Evolutionary conservation across 2,113 vertebrate species (phyloP), one percentile per base, ranked within the genome.

Genomic region (Centropus unirufus): DNA sequence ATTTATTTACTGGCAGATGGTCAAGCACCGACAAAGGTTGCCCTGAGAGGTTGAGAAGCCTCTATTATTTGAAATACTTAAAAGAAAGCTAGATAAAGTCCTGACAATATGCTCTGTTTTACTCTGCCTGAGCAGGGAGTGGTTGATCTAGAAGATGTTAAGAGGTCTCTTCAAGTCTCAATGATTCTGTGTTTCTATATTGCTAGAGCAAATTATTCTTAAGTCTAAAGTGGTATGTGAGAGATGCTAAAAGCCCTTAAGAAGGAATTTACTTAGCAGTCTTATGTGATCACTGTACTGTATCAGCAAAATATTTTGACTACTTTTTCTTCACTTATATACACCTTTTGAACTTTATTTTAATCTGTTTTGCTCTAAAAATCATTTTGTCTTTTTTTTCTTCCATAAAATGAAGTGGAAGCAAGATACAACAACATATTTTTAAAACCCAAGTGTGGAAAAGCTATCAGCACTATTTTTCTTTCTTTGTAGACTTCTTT

Each of bases 31-130:
- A 1, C 5, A 47, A 3, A 66, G 11, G 20, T 44, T 69, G 15
- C 8, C 21, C 14, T 55, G 40, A 82, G 30, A 44, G 2, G 3
- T 11, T 58, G 17, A 54, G 18, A 16, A 16, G 7, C 32, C 4
- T 70, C 10, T 3, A 1, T 70, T 32, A 39, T 49, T 72, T 27
- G n/a, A 44, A 19, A 44, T 49, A 73, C 3, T 36, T 11, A 67
- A 39, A 59, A 34, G 3, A 3, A 8, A 17, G 16, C 1, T 59
- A 17, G 17, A 75, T 3, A 11, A 2, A 1, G 30, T 66, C 30
- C 15, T 29, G 15, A 29, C 32, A 69, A 23, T 2, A 5, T 47
- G 5, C 1, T 32, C 1, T 42, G 58, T 12, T n/a, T 64, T 42
- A 54, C 12, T 7, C 8, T 75, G 4, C n/a, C 42, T 66, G 11